Base-by-base conservation (phyloP, 1,140 invertebrate species). In the Bombus difficillimus region DNA sequence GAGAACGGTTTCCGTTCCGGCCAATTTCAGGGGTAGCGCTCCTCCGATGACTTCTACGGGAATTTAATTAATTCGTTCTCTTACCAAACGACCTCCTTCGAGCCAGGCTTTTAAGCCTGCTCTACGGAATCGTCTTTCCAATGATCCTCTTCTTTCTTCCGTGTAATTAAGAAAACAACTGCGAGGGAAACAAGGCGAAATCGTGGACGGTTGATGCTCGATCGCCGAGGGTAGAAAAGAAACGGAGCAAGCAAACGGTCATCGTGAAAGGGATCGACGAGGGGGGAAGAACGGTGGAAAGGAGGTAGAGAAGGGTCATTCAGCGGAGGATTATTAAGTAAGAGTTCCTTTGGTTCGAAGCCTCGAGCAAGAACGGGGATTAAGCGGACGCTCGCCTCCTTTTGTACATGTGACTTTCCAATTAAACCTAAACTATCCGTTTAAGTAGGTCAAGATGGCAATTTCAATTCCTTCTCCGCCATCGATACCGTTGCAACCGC, bases 11-110 rank as follows among this genome's bases (percentile, higher is more conserved):
- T n/a, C 66, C 57, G 75, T 71, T 79, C n/a, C 75, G 75, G 66
- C n/a, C 66, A 85, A 79, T 80, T 85, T 79, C 83, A 53, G 68
- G 10, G n/a, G 13, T 6, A 13, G 6, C 15, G 47, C 25, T 2
- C 18, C 22, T 28, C 41, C 68, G 83, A 80, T 73, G 32, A 43
- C 53, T 85, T 47, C 53, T 71, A 79, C 39, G 68, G 18, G 22
- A 72, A 79, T 85, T 80, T 71, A 77, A 79, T 80, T 80, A 79
- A 80, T 85, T 80, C 62, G 41, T 77, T 69, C 62, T 47, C 43
- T 28, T 25, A 64, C 18, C 43, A 13, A 83, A 83, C 75, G 76
- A 57, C 59, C 34, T 66, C 5, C 47, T 18, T 41, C 59, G 32
- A 25, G 25, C 25, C 18, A 18, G 10, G 39, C 3, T 32, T 34